Evolutionary conservation across 92 coral and sea anemone genomes (phyloP).

Genomic region (Epizoanthus rinbou): DNA sequence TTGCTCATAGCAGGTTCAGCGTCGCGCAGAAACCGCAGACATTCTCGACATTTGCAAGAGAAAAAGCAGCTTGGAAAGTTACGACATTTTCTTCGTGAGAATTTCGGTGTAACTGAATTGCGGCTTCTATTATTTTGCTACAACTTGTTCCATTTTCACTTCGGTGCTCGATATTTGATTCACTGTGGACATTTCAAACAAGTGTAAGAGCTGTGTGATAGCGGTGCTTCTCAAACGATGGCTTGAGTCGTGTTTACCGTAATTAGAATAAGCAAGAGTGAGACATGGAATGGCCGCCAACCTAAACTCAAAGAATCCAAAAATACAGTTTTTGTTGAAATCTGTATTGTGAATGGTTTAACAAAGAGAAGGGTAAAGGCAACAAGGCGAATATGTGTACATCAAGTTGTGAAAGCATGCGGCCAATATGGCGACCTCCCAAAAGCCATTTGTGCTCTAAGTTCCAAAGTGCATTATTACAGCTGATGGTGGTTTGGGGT

Average conservation of each 20-base stretch:
- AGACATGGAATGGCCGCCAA: neutral
- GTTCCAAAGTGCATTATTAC: neutral
- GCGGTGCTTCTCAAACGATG: neutral
- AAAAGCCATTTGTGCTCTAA: neutral
- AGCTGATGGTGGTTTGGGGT: neutral
- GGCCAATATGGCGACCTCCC: neutral
- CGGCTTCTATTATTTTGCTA: neutral
- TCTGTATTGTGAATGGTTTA: neutral
- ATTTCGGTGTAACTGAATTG: neutral
- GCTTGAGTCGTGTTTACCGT: neutral
- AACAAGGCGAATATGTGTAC: neutral
- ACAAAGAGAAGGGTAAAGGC: neutral
- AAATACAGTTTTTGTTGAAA: neutral
- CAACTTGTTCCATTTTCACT: neutral
- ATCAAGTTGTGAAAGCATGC: neutral
- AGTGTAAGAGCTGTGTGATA: neutral
- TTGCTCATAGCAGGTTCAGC: constrained; percentile 12
- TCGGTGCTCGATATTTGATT: neutral
- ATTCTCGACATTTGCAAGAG: neutral
- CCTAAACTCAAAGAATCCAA: neutral
- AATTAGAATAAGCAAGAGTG: neutral
- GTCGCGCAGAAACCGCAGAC: constrained; percentile 10
- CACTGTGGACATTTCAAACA: neutral
- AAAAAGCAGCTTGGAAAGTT: neutral
- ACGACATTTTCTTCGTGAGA: neutral